Evolutionary conservation across 2,113 vertebrate genomes (phyloP), one percentile per base, ranked within the genome.

Genomic region (Hirundichthys speculiger): DNA sequence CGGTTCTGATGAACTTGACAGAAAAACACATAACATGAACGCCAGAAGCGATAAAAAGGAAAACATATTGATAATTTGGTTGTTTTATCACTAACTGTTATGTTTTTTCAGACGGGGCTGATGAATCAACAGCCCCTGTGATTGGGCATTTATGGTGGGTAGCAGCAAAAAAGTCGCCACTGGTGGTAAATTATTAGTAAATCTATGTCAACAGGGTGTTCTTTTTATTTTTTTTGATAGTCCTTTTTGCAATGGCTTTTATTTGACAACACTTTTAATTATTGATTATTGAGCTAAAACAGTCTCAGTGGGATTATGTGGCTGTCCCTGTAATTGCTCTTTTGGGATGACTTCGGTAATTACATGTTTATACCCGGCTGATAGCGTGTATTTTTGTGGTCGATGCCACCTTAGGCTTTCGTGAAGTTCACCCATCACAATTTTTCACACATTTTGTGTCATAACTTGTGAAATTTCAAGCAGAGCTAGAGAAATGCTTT

Each of bases 161-260:
- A 71, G 64, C 3, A 47, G 43, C 46, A 15, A 71, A 50, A 22
- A 55, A 30, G 80, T 59, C 69, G 78, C 71, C 88, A 60, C 39
- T 53, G 54, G 48, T 58, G 67, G 86, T 88, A 59, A 87, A 88
- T 90, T 81, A 90, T 90, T 90, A 75, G 45, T 80, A 71, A 79
- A 68, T 80, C 70, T 69, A 64, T 45, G 74, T 63, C 57, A 79
- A 83, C 80, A 74, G 7, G 16, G 30, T 13, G 4, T 9, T 4
- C 41, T 67, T 58, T 47, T 55, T 3, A 47, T 53, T 54, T 68
- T 56, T 46, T 56, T 60, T 61, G 0, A 63, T 57, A 25, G 4
- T 13, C 11, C 3, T 27, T 78, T 76, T 75, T 64, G 59, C 67
- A 69, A 50, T 51, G 19, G 9, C 2, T 5, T 78, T 68, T 85